Conservation (phyloP, 2,797 vertebrate genomes). For the Halcyon smyrnensis region DNA sequence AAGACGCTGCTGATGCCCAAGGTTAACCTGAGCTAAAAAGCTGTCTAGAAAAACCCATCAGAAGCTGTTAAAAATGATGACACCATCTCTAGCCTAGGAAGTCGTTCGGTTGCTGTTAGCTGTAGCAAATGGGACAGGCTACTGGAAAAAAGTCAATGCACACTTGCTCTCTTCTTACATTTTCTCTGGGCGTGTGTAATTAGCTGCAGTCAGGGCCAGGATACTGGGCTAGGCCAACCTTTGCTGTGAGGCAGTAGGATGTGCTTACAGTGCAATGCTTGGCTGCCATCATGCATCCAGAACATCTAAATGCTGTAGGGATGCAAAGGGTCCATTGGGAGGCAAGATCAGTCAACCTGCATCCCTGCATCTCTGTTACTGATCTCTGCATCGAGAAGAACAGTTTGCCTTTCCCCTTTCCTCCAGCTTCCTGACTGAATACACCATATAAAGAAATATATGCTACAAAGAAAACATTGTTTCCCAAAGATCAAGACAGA, state of each 20-base stretch:
- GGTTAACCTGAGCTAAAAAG: neutral
- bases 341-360: neutral
- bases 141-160: neutral
- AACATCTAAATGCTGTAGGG: fast-evolving
- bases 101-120: neutral
- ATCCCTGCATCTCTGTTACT: neutral
- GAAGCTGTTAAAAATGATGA: neutral
- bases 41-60: neutral
- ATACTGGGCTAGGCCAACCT: neutral
- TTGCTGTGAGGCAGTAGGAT: neutral
- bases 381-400: neutral
- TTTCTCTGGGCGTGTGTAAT: neutral
- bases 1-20: neutral
- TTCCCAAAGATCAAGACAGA: neutral
- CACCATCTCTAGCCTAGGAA: neutral
- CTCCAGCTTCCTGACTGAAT: neutral
- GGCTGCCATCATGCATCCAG: neutral
- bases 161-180: neutral
- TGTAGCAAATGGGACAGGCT: neutral
- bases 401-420: neutral
- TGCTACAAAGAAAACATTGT: neutral
- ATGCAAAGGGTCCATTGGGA: neutral
- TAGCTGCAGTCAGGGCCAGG: neutral
- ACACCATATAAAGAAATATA: neutral
- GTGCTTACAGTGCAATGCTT: fast-evolving